A percentile compares a stretch with the other conserved stretches of the same genome.
These are phyloP conservation scores for Herminia tarsipennalis DNA, from an alignment of 2,888 invertebrate species.

Conservation along the genomic window DNA sequence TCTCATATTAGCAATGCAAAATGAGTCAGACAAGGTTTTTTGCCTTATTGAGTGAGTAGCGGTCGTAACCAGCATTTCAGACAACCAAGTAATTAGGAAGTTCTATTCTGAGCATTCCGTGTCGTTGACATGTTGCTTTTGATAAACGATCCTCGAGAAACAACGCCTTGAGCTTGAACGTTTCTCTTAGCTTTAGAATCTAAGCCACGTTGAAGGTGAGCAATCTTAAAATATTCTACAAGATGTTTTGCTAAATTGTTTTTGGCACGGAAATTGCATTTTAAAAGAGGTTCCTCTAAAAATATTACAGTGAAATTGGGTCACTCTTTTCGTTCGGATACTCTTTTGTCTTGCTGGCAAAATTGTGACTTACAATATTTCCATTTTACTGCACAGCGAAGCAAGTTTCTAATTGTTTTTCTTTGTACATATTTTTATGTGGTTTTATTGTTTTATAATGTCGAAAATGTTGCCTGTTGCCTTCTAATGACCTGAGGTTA, in stretches of 20 bases:
- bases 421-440: background rate
- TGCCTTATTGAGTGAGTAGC: slow-evolving; percentile 17
- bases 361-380: slow-evolving; percentile 17
- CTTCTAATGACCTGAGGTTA: too few species aligned
- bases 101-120: slow-evolving; percentile 26
- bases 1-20: slow-evolving; percentile 25
- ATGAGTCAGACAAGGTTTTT: slow-evolving; percentile 30
- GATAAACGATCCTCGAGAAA: slow-evolving; percentile 36
- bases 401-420: too few species aligned
- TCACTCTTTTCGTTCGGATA: slow-evolving; percentile 25
- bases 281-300: slow-evolving; percentile 36
- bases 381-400: slow-evolving; percentile 14
- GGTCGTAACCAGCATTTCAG: slow-evolving; percentile 27
- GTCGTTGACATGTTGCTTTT: slow-evolving; percentile 43
- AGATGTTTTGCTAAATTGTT: slow-evolving; percentile 23
- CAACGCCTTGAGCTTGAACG: slow-evolving; percentile 30
- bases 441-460: background rate
- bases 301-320: slow-evolving; percentile 37
- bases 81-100: slow-evolving; percentile 36
- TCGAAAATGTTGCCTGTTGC: too few species aligned
- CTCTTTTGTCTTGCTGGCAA: slow-evolving; percentile 30
- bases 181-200: slow-evolving; percentile 8
- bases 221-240: slow-evolving; percentile 17
- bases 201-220: slow-evolving; percentile 23
- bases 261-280: slow-evolving; percentile 39